These are phyloP conservation scores for Gouania willdenowi DNA, from an alignment of 2,797 vertebrate species.

Conservation along the genomic window DNA sequence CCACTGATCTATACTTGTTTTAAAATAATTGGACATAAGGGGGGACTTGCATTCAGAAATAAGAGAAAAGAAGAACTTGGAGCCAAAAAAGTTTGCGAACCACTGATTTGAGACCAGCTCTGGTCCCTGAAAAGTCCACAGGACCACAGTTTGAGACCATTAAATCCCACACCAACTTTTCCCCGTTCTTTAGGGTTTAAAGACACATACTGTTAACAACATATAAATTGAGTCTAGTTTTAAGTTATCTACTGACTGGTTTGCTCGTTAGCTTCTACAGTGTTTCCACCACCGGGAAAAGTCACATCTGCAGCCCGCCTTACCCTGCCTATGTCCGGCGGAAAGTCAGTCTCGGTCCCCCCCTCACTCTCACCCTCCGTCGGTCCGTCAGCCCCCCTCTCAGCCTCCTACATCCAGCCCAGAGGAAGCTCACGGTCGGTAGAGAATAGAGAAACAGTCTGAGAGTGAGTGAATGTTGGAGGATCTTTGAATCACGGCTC, in stretches of 20 bases:
- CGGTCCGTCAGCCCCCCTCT: constrained; percentile 7
- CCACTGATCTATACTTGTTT: too few relatives aligned
- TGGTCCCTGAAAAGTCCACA: background rate
- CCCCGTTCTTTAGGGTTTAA: too few relatives aligned
- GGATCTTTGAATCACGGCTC: constrained; percentile 39
- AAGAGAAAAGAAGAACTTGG: too few relatives aligned
- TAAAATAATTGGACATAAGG: too few relatives aligned
- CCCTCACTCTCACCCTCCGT: background rate
- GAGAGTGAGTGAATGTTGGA: constrained; percentile 9
- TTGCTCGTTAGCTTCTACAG: constrained; percentile 22
- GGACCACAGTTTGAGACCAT: constrained; percentile 7
- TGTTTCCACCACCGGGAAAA: background rate
- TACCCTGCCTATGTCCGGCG: constrained; percentile 47
- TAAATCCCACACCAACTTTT: background rate
- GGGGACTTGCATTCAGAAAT: too few relatives aligned
- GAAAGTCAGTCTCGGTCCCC: too few relatives aligned
- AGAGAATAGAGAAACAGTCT: fast-evolving
- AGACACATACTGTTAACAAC: too few relatives aligned
- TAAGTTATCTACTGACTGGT: background rate
- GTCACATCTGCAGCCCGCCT: constrained; percentile 45
- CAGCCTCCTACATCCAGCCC: constrained; percentile 2
- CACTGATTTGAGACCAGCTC: too few relatives aligned
- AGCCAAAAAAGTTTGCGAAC: too few relatives aligned
- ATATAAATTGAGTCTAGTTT: background rate
- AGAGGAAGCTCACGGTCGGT: background rate